A percentile compares a stretch with the other conserved stretches of the same genome.
These are phyloP conservation scores for Drosophila tripunctata DNA, from an alignment of 2,888 invertebrate genomes.

Conservation along the genomic window DNA sequence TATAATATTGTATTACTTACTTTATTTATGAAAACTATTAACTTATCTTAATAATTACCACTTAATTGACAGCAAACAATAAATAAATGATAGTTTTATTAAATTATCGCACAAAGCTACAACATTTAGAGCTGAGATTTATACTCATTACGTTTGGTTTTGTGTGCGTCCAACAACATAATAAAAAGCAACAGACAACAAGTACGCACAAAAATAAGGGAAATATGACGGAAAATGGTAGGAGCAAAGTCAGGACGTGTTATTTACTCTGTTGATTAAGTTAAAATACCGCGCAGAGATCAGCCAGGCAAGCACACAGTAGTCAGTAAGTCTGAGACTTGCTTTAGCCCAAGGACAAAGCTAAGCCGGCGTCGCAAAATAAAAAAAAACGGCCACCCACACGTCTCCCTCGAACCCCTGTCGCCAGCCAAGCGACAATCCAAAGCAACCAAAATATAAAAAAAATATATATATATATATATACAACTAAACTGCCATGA, in stretches of 20 bases:
- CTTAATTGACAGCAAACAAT: not conserved
- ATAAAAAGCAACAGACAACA: conserved; percentile 17
- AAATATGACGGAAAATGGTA: conserved; percentile 22
- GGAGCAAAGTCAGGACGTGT: conserved; percentile 46
- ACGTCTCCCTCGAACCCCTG: not conserved
- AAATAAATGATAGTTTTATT: not conserved
- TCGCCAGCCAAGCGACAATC: conserved; percentile 47
- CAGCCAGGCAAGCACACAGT: conserved; percentile 48
- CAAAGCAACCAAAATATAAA: conserved; percentile 19
- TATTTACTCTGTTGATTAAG: conserved; percentile 78
- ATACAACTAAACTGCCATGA: conserved; percentile 32
- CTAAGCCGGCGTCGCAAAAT: conserved; percentile 1
- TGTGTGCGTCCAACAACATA: conserved; percentile 3
- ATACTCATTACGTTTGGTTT: not conserved
- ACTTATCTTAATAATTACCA: not conserved
- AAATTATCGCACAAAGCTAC: not conserved
- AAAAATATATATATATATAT: too few species aligned
- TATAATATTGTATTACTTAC: not conserved
- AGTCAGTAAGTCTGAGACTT: conserved; percentile 43
- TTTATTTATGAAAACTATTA: not conserved
- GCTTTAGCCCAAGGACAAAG: conserved; percentile 47
- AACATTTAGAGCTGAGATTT: conserved; percentile 5
- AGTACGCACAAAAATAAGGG: conserved; percentile 8
- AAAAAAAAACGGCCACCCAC: too few species aligned
- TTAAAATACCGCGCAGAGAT: conserved; percentile 71